phyloP scores from a whole-genome alignment of 2,888 invertebrate species.

The Dryomyza anilis region DNA sequence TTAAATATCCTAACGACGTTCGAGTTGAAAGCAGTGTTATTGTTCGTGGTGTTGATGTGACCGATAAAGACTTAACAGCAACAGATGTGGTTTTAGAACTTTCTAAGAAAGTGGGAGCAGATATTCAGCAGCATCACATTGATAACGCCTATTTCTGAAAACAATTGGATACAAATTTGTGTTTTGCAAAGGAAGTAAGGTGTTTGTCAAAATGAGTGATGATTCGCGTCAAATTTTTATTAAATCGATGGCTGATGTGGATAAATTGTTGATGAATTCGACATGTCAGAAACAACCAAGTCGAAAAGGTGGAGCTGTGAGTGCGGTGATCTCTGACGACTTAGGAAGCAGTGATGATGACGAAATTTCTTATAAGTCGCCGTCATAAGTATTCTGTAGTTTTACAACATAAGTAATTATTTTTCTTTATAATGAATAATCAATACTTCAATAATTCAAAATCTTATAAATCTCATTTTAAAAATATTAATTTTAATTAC shows the following conservation, averaged over 20 bases:
- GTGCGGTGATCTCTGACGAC: neutral
- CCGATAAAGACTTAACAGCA: neutral
- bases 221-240: neutral
- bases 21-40: neutral
- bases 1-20: neutral
- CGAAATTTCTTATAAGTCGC: neutral
- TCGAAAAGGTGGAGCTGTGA: neutral
- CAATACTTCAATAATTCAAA: neutral
- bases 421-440: too few species aligned
- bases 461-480: neutral
- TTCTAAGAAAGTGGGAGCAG: neutral
- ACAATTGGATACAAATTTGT: too few species aligned
- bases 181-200: too few species aligned
- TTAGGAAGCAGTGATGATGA: neutral
- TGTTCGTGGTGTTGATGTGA: neutral
- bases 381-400: too few species aligned
- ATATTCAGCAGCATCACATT: too few species aligned
- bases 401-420: neutral
- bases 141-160: too few species aligned
- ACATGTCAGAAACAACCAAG: neutral
- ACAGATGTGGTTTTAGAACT: neutral
- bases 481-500: neutral
- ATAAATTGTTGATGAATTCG: too few species aligned
- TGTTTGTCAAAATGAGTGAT: too few species aligned
- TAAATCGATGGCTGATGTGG: too few species aligned